Conservation (phyloP, 2,113 vertebrate species). For the Pungitius pungitius region DNA sequence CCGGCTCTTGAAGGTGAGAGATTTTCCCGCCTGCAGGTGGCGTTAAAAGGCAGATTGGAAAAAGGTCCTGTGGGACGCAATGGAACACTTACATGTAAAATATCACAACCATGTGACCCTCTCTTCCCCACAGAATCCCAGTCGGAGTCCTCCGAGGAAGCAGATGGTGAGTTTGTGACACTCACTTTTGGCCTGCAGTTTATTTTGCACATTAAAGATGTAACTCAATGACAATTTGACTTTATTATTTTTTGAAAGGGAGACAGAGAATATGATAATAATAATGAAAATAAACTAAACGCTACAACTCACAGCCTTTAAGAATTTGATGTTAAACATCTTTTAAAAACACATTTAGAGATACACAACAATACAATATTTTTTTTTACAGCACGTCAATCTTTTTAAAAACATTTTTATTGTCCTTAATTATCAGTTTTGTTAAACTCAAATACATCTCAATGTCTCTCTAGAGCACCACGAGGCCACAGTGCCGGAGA, state of each 20-base stretch:
- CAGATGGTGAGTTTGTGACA: conserved; percentile 47
- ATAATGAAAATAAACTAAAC: conserved; percentile 13
- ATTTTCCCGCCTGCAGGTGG: conserved; percentile 49
- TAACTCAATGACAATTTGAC: neutral
- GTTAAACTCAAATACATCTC: neutral
- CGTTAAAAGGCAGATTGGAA: conserved; percentile 22
- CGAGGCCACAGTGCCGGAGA: conserved; percentile 31
- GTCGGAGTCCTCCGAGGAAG: conserved; percentile 65
- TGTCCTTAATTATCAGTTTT: neutral
- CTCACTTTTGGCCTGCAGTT: neutral
- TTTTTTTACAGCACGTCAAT: too few relatives aligned
- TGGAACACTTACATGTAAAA: neutral
- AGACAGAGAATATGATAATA: conserved; percentile 56
- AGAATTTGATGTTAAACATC: neutral
- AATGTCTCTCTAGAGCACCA: conserved; percentile 50
- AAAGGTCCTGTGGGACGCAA: neutral
- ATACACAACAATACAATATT: neutral
- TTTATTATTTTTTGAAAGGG: conserved; percentile 42
- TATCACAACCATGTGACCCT: conserved; percentile 2
- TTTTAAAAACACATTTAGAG: neutral
- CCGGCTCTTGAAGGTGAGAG: conserved; percentile 52
- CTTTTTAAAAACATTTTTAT: neutral
- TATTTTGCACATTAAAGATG: neutral
- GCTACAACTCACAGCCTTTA: neutral
- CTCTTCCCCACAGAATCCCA: conserved; percentile 39